These are phyloP conservation scores for Anabacerthia variegaticeps DNA, from an alignment of 2,797 vertebrate genomes.

Conservation along the genomic window DNA sequence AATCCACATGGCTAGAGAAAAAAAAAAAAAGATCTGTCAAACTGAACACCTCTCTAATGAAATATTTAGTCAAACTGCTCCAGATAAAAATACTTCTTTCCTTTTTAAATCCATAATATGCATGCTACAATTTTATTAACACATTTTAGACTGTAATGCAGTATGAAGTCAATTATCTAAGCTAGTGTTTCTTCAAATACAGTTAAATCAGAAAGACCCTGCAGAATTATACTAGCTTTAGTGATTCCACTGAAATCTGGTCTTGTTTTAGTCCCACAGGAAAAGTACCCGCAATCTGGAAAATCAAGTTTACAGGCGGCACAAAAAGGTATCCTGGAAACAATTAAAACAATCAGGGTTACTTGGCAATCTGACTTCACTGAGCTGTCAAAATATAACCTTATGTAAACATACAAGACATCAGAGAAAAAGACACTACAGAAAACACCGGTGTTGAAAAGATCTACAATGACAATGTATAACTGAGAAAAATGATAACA, in stretches of 20 bases:
- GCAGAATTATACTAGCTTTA: background rate
- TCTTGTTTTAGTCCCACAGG: background rate
- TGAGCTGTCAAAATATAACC: background rate
- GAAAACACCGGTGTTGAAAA: background rate
- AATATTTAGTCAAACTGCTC: background rate
- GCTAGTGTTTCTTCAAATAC: background rate
- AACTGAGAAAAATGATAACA: background rate
- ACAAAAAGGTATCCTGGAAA: background rate
- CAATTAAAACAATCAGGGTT: background rate
- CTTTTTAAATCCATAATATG: background rate
- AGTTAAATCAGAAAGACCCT: background rate
- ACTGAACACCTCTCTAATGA: background rate
- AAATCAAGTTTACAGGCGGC: background rate
- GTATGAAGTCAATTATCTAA: background rate
- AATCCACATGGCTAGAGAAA: background rate
- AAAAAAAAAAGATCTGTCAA: background rate
- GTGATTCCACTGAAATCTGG: background rate
- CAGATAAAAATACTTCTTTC: background rate
- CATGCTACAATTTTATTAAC: background rate
- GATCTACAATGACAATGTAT: background rate
- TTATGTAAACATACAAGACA: background rate
- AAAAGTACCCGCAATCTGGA: fast-evolving
- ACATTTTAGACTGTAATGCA: background rate
- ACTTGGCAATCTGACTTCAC: background rate
- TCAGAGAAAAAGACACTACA: background rate